Percentiles rank a stretch among this genome's conserved stretches.
phyloP scores from a whole-genome alignment of 2,888 invertebrate genomes.

The Papilio elwesi region DNA sequence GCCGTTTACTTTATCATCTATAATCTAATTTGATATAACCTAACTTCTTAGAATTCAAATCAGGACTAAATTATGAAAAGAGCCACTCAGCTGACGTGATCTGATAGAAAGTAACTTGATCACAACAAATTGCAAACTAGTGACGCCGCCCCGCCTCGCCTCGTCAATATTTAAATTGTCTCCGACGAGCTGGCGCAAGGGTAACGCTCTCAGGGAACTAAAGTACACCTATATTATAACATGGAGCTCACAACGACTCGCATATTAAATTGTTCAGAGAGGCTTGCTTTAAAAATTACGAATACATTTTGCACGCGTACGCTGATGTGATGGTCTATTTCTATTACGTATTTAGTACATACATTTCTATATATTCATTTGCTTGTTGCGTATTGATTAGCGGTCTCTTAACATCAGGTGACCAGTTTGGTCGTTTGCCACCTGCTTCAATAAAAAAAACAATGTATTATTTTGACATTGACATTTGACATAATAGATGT shows the following conservation, averaged over 20 bases:
- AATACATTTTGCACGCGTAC: background rate
- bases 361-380: too few species aligned
- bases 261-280: conserved; percentile 9
- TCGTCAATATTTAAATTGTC: conserved; percentile 17
- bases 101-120: conserved; percentile 17
- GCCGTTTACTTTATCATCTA: background rate
- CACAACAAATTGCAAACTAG: conserved; percentile 12
- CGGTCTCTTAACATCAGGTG: too few species aligned
- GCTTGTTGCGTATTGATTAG: too few species aligned
- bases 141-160: background rate
- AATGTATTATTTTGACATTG: too few species aligned
- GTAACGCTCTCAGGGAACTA: conserved; percentile 5
- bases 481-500: too few species aligned
- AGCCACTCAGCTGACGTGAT: background rate
- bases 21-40: background rate
- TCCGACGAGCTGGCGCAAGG: background rate
- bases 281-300: background rate
- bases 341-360: too few species aligned
- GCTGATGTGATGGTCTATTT: background rate
- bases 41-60: too few species aligned
- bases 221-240: conserved; percentile 7
- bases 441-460: too few species aligned
- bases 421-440: too few species aligned
- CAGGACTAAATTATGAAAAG: too few species aligned
- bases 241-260: background rate